These are phyloP conservation scores for Drosophila acutilabella DNA, from an alignment of 2,888 invertebrate species.

Conservation along the genomic window DNA sequence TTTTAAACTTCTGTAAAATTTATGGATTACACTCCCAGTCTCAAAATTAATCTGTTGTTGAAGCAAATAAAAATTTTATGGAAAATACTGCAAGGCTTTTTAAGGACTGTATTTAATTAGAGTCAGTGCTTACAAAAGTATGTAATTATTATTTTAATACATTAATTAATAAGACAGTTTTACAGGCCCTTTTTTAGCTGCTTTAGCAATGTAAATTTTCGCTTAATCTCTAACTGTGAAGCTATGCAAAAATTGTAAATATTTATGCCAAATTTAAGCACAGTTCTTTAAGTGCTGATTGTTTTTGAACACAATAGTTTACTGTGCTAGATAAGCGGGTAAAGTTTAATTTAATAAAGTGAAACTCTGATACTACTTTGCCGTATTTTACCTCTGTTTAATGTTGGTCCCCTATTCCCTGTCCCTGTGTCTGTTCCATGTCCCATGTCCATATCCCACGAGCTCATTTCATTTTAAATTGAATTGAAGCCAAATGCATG, in stretches of 20 bases:
- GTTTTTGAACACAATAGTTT: conserved; percentile 24
- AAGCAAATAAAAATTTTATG: no score
- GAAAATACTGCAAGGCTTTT: no score
- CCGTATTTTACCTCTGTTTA: conserved; percentile 31
- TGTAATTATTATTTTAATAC: no score
- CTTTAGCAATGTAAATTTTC: not conserved
- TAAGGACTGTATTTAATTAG: no score
- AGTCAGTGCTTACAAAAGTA: no score
- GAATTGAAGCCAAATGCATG: conserved; percentile 80
- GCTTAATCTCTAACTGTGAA: not conserved
- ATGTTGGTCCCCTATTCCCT: conserved; percentile 4
- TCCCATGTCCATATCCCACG: conserved; percentile 15
- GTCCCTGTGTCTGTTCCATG: not conserved
- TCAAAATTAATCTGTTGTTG: no score
- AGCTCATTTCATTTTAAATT: conserved; percentile 77
- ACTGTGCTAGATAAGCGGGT: conserved; percentile 9
- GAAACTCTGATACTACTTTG: conserved; percentile 20
- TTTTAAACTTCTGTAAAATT: no score
- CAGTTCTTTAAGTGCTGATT: not conserved
- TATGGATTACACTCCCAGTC: no score
- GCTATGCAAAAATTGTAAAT: not conserved
- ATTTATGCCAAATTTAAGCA: not conserved
- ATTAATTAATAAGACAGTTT: no score
- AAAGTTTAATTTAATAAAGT: conserved; percentile 54
- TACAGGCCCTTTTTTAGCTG: no score